Conservation (phyloP, 2,888 invertebrate genomes). For the Agrypnus murinus region DNA sequence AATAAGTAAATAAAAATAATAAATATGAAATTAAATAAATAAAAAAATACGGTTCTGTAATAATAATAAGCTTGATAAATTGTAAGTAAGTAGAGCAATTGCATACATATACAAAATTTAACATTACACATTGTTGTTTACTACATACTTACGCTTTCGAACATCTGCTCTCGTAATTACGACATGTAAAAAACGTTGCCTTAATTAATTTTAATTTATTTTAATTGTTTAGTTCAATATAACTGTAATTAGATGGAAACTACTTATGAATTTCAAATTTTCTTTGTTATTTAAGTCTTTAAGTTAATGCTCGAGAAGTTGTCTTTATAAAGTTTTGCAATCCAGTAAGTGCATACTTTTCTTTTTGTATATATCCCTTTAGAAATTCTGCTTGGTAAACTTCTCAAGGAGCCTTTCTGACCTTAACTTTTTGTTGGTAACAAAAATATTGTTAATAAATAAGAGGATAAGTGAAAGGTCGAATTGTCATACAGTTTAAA, state of each 20-base stretch:
- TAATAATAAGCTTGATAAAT: not conserved
- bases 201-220: constrained; percentile 31
- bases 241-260: constrained; percentile 15
- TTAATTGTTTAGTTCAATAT: constrained; percentile 16
- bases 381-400: not conserved
- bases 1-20: too few relatives aligned
- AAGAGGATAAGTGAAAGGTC: constrained; percentile 10
- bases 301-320: too few relatives aligned
- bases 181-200: constrained; percentile 8
- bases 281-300: too few relatives aligned
- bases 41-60: too few relatives aligned
- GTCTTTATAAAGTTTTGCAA: too few relatives aligned
- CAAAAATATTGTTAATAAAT: not conserved
- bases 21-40: too few relatives aligned
- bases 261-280: not conserved
- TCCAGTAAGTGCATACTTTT: too few relatives aligned
- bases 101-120: not conserved
- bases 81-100: not conserved
- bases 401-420: constrained; percentile 2
- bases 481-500: not conserved
- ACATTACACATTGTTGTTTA: constrained; percentile 17
- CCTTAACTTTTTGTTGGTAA: not conserved
- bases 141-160: constrained; percentile 24
- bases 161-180: constrained; percentile 36
- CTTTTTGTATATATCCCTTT: too few relatives aligned